phyloP scores from a whole-genome alignment of 2,797 vertebrate species.

The Dendrocincla tyrannina region DNA sequence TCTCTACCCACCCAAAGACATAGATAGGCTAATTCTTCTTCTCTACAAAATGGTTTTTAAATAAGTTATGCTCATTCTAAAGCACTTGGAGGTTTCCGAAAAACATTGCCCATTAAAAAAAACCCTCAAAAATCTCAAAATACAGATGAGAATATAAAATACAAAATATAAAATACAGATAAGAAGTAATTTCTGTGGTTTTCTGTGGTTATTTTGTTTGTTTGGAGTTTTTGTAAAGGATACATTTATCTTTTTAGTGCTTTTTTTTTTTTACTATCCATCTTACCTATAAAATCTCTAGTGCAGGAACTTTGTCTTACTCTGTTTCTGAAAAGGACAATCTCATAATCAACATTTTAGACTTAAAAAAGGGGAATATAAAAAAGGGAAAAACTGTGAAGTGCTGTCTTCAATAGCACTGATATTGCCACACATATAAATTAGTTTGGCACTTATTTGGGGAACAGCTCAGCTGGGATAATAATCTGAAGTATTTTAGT shows the following conservation, averaged over 20 bases:
- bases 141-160: not conserved
- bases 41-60: not conserved
- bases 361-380: not conserved
- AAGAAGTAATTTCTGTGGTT: not conserved
- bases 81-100: not conserved
- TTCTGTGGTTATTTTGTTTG: not conserved
- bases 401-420: not conserved
- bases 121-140: too few species aligned
- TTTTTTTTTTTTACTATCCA: too few species aligned
- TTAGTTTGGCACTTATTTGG: not conserved
- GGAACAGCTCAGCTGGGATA: not conserved
- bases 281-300: not conserved
- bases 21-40: not conserved
- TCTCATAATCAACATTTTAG: not conserved
- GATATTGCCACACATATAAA: not conserved
- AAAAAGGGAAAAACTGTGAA: not conserved
- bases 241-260: not conserved
- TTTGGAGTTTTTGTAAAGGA: not conserved
- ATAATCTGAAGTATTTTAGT: not conserved
- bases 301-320: not conserved
- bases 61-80: not conserved
- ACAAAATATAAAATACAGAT: not conserved
- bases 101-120: not conserved
- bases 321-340: not conserved
- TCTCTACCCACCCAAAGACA: not conserved